Evolutionary conservation across 2,888 invertebrate genomes (phyloP).

Genomic region (Calliopum simillimum): DNA sequence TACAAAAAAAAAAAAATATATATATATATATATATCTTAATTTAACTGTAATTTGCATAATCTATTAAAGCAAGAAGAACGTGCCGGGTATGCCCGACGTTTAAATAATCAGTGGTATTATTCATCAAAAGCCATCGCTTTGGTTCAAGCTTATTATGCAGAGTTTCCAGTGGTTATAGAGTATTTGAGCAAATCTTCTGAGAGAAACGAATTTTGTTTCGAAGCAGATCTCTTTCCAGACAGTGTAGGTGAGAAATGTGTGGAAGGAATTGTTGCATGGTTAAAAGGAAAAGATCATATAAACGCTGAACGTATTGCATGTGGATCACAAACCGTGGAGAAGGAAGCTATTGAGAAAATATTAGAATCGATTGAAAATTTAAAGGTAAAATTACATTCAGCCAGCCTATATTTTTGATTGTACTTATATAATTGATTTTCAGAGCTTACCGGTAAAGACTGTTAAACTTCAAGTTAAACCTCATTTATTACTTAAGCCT

Average conservation of each 20-base stretch:
- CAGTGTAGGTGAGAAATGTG: constrained; percentile 61
- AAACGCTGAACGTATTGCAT: constrained; percentile 73
- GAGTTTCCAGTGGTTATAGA: constrained; percentile 82
- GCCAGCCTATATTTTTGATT: constrained; percentile 1
- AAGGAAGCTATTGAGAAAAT: constrained; percentile 71
- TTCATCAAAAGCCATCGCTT: constrained; percentile 78
- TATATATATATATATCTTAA: not conserved
- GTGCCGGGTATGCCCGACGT: constrained; percentile 85
- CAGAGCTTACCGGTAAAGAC: constrained; percentile 67
- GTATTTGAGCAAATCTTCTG: constrained; percentile 65
- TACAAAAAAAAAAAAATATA: not conserved
- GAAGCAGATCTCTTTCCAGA: constrained; percentile 77
- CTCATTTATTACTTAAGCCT: constrained; percentile 75
- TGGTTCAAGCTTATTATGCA: constrained; percentile 78
- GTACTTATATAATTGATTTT: not conserved
- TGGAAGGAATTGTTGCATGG: constrained; percentile 74
- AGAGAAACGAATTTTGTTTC: constrained; percentile 73
- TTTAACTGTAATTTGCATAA: not conserved
- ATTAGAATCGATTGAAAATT: constrained; percentile 61
- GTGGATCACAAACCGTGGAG: constrained; percentile 80
- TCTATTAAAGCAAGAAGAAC: constrained; percentile 73
- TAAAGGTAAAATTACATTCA: constrained; percentile 62
- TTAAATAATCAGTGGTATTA: constrained; percentile 82
- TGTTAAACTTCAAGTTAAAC: constrained; percentile 81
- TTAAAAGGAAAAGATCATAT: constrained; percentile 77